Conservation (phyloP, 1,140 invertebrate species). For the Bactericera cockerelli region DNA sequence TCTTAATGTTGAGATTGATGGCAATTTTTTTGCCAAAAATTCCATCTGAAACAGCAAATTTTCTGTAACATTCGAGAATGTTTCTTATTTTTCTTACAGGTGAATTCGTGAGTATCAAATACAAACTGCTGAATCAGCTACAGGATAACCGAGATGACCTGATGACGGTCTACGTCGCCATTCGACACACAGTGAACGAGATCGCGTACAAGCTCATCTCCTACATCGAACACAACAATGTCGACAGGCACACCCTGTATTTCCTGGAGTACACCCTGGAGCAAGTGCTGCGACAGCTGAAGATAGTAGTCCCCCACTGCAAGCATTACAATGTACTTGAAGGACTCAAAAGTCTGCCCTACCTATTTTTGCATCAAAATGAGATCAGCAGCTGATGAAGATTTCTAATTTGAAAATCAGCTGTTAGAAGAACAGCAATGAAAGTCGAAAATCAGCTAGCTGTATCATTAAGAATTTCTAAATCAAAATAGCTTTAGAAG, state of each 20-base stretch:
- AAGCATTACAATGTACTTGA: background rate
- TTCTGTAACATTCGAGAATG: no score
- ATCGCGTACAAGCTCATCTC: background rate
- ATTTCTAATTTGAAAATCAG: no score
- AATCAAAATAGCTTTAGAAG: no score
- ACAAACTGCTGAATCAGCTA: background rate
- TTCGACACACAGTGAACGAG: background rate
- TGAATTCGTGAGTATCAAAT: slow-evolving; percentile 1
- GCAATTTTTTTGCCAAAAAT: no score
- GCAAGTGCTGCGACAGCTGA: background rate
- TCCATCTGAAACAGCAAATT: no score
- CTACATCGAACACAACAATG: background rate
- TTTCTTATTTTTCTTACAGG: no score
- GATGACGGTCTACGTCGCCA: background rate
- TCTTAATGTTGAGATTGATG: no score
- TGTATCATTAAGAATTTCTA: no score
- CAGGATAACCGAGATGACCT: background rate
- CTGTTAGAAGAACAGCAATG: no score
- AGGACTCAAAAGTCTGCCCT: background rate
- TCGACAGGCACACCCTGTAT: background rate
- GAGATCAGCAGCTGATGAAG: no score
- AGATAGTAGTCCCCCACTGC: background rate
- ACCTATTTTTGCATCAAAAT: background rate
- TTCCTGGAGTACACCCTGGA: slow-evolving; percentile 1
- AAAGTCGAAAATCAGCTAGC: no score